A percentile compares a stretch with the other conserved stretches of the same genome.
These are phyloP conservation scores for Hystrix brachyura DNA, from an alignment of 2,113 vertebrate species.

Conservation along the genomic window DNA sequence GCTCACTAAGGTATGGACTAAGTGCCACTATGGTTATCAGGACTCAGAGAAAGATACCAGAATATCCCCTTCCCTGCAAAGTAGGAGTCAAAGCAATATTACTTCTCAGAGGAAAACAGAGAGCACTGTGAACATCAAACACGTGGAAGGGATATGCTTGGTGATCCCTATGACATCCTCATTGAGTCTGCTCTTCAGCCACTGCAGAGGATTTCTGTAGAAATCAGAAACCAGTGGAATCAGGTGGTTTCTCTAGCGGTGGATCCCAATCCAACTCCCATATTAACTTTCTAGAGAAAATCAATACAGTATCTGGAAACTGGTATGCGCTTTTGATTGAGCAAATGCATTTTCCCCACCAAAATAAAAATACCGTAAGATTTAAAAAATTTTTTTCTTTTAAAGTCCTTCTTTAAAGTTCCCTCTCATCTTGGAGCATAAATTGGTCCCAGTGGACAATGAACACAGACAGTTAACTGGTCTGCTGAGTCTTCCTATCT, in stretches of 20 bases:
- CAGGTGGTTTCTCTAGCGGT: neutral
- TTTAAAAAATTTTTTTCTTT: neutral
- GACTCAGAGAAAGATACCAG: neutral
- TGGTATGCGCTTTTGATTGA: neutral
- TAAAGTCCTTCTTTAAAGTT: neutral
- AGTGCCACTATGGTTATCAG: neutral
- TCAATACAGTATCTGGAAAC: neutral
- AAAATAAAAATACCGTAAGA: neutral
- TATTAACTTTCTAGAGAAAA: neutral
- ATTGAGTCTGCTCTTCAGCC: neutral
- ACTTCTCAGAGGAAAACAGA: neutral
- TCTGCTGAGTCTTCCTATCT: neutral
- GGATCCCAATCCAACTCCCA: neutral
- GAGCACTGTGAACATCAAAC: rapidly evolving
- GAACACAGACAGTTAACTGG: neutral
- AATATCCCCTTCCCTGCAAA: neutral
- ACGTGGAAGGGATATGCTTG: neutral
- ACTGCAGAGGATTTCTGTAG: neutral
- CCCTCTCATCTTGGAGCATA: neutral
- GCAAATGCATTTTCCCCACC: neutral
- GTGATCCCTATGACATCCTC: neutral
- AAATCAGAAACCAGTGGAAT: neutral
- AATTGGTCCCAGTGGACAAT: rapidly evolving
- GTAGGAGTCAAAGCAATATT: neutral
- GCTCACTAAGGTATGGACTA: neutral